Conservation (phyloP, 2,797 vertebrate genomes). For the Galagoides demidoff region DNA sequence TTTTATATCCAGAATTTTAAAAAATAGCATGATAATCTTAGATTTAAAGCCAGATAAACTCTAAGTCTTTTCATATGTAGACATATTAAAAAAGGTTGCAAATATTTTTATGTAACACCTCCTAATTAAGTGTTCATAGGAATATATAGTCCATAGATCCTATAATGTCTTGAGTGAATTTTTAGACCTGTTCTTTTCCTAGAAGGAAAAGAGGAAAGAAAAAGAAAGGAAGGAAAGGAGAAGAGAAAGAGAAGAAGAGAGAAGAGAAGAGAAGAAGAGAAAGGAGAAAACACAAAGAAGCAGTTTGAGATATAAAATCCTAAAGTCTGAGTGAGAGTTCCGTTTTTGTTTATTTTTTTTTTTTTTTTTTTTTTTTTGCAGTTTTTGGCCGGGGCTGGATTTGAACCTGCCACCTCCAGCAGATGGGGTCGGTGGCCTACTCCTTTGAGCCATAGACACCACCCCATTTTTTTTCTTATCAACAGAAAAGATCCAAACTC, state of each 20-base stretch:
- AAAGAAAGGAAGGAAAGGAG: too few relatives aligned
- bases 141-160: neutral
- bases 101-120: neutral
- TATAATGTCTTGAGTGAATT: neutral
- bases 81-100: neutral
- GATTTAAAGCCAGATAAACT: neutral
- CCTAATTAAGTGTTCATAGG: neutral
- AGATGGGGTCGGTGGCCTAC: too few relatives aligned
- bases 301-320: neutral
- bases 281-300: neutral
- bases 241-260: too few relatives aligned
- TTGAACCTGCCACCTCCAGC: too few relatives aligned
- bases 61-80: neutral
- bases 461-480: neutral
- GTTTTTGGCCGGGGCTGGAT: too few relatives aligned
- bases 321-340: neutral
- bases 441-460: too few relatives aligned
- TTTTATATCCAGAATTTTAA: neutral
- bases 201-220: neutral
- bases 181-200: neutral
- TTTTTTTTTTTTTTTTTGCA: too few relatives aligned
- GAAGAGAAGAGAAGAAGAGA: neutral
- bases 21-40: constrained; percentile 2
- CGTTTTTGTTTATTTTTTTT: neutral
- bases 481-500: neutral